Evolutionary conservation across 2,113 vertebrate genomes (phyloP).

Genomic region (Haemorhous mexicanus): DNA sequence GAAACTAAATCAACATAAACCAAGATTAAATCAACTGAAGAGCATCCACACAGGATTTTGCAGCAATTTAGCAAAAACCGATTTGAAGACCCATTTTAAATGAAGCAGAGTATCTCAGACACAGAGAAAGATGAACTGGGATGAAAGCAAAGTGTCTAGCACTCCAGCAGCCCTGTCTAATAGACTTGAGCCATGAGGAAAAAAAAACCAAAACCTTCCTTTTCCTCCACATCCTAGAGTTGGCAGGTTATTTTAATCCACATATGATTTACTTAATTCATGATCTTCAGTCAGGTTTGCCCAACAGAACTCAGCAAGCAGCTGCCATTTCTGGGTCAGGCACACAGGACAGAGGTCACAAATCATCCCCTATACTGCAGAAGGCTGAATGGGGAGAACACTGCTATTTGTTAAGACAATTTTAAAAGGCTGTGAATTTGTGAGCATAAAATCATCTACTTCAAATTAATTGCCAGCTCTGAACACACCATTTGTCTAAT

Average conservation of each 20-base stretch:
- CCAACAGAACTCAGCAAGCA: neutral
- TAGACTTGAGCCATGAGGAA: neutral
- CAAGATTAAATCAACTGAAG: conserved; percentile 53
- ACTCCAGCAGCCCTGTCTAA: neutral
- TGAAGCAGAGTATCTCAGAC: neutral
- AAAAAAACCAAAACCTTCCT: neutral
- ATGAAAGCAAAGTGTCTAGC: neutral
- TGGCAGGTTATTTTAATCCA: neutral
- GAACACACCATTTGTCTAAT: neutral
- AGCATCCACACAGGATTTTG: conserved; percentile 39
- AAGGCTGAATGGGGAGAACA: neutral
- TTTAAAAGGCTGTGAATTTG: neutral
- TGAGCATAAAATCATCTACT: neutral
- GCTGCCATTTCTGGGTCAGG: neutral
- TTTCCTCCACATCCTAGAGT: neutral
- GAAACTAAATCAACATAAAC: conserved; percentile 57
- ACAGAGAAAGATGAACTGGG: neutral
- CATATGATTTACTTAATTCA: neutral
- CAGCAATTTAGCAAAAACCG: neutral
- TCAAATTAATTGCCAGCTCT: neutral
- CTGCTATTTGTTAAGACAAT: neutral
- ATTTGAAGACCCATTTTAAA: neutral
- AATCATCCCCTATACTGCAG: neutral
- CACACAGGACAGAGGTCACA: neutral
- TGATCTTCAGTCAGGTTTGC: neutral